Conservation (phyloP, 2,113 vertebrate genomes). For the Semnornis frantzii region DNA sequence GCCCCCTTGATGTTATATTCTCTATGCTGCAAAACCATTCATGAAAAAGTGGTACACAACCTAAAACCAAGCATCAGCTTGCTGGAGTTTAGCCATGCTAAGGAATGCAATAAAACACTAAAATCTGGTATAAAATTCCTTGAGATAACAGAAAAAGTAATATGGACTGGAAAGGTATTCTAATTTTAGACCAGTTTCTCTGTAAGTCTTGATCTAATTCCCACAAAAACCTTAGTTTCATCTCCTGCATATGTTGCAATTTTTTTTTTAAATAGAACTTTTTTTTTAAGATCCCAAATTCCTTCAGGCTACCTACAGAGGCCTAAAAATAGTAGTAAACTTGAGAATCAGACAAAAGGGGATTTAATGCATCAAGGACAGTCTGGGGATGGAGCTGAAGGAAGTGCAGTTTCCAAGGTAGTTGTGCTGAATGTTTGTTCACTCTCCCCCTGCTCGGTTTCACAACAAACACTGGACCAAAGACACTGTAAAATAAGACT, state of each 20-base stretch:
- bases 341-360: neutral
- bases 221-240: neutral
- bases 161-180: neutral
- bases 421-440: neutral
- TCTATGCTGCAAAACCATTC: neutral
- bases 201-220: neutral
- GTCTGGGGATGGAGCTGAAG: neutral
- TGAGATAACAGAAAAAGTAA: neutral
- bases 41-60: neutral
- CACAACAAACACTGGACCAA: neutral
- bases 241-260: neutral
- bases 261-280: neutral
- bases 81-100: constrained; percentile 7
- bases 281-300: neutral
- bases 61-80: neutral
- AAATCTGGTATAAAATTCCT: neutral
- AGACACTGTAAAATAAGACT: neutral
- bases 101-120: neutral
- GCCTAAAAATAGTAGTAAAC: constrained; percentile 28
- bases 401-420: neutral
- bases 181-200: constrained; percentile 26
- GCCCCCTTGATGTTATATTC: neutral
- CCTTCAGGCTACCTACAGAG: constrained; percentile 24
- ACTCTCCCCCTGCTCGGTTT: neutral
- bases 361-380: neutral